Percentiles rank a stretch among this genome's conserved stretches.
phyloP scores from a whole-genome alignment of 2,113 vertebrate species.

The Ciconia maguari region DNA sequence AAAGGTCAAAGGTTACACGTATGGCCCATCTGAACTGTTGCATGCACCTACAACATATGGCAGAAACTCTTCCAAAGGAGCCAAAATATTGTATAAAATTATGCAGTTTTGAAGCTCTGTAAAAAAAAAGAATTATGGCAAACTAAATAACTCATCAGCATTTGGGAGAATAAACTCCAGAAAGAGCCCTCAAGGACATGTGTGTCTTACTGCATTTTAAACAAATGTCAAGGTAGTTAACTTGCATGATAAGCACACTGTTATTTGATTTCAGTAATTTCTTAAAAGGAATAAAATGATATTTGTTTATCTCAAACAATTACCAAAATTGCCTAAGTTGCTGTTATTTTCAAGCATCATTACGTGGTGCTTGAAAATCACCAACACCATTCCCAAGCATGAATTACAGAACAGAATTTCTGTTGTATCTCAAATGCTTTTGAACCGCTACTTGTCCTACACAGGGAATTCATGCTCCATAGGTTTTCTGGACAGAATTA shows the following conservation, averaged over 20 bases:
- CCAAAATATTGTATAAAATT: neutral
- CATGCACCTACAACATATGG: neutral
- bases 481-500: neutral
- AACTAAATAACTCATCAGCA: neutral
- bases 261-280: neutral
- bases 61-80: neutral
- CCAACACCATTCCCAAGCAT: neutral
- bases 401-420: neutral
- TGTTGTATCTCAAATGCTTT: neutral
- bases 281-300: neutral
- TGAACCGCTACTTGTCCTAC: neutral
- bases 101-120: neutral
- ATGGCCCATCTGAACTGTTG: neutral
- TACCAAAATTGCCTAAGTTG: neutral
- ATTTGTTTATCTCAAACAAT: neutral
- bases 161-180: constrained; percentile 5
- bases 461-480: neutral
- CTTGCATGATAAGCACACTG: neutral
- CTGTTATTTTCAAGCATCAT: neutral
- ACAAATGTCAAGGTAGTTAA: neutral
- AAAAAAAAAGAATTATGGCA: neutral
- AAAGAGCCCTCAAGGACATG: neutral
- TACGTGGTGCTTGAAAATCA: neutral
- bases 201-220: neutral
- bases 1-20: neutral